A percentile compares a stretch with the other conserved stretches of the same genome.
phyloP scores from a whole-genome alignment of 1,140 invertebrate species.

The Drosophila sturtevanti region DNA sequence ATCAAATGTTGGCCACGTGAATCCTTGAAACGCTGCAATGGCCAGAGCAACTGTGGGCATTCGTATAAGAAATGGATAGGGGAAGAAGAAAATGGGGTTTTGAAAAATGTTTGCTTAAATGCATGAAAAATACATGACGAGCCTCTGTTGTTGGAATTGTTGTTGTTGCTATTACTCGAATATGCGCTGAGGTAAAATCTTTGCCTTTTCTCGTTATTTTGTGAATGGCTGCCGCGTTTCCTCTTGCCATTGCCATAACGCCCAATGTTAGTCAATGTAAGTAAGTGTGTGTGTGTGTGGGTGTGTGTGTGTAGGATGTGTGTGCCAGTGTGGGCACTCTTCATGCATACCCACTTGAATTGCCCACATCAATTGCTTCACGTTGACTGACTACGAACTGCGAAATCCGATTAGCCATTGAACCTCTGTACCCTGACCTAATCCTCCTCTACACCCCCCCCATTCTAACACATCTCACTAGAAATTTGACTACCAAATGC shows the following conservation, averaged over 20 bases:
- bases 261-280: neutral
- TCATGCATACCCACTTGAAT: constrained; percentile 70
- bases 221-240: constrained; percentile 46
- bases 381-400: constrained; percentile 68
- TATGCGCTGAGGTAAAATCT: constrained; percentile 45
- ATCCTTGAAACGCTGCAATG: constrained; percentile 87
- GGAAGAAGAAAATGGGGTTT: neutral
- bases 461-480: constrained; percentile 12
- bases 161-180: constrained; percentile 34
- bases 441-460: neutral
- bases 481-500: constrained; percentile 71
- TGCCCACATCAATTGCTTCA: constrained; percentile 74
- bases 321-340: constrained; percentile 37
- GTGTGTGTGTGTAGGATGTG: neutral
- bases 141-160: constrained; percentile 10
- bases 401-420: constrained; percentile 67
- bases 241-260: constrained; percentile 53
- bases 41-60: constrained; percentile 86
- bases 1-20: constrained; percentile 85
- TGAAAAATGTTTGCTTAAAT: constrained; percentile 29
- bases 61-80: neutral
- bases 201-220: neutral
- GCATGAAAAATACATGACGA: constrained; percentile 9
- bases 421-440: constrained; percentile 4
- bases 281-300: constrained; percentile 1